A percentile compares a stretch with the other conserved stretches of the same genome.
phyloP scores from a whole-genome alignment of 2,888 invertebrate genomes.

The Rapana venosa region DNA sequence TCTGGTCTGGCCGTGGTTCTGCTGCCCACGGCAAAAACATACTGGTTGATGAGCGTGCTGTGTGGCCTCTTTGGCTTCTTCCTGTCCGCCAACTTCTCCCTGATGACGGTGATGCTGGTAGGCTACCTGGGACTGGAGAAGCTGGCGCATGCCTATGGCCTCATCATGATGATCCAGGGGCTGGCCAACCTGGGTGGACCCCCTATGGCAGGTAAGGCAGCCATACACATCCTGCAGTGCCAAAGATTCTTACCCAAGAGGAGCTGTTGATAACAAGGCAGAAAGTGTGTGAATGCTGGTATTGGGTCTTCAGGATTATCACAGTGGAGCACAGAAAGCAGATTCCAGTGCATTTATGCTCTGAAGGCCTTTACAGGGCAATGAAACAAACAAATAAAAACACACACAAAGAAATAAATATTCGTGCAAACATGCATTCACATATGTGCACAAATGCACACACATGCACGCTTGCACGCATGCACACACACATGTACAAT shows the following conservation, averaged over 20 bases:
- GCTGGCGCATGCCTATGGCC: conserved; percentile 94
- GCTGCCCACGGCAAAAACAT: conserved; percentile 66
- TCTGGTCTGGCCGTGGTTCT: conserved; percentile 77
- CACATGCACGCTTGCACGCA: background rate
- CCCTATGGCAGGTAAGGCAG: conserved; percentile 87
- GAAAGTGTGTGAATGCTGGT: too few species aligned
- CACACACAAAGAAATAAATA: too few species aligned
- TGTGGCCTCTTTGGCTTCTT: conserved; percentile 87
- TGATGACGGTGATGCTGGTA: conserved; percentile 90
- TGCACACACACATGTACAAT: background rate
- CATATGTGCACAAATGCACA: too few species aligned
- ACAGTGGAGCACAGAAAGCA: background rate
- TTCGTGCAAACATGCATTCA: too few species aligned
- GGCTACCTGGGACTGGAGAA: conserved; percentile 92
- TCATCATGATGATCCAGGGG: conserved; percentile 92
- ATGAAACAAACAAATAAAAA: too few species aligned
- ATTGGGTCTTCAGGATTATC: background rate
- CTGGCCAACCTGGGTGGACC: conserved; percentile 93
- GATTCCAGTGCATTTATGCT: background rate
- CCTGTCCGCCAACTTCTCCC: conserved; percentile 94
- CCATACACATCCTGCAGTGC: background rate
- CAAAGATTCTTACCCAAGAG: too few species aligned
- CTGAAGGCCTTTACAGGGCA: background rate
- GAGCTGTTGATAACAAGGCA: too few species aligned
- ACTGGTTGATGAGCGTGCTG: conserved; percentile 60